Base-by-base conservation (phyloP, 2,888 invertebrate genomes). In the Macrostomum cliftonense region DNA sequence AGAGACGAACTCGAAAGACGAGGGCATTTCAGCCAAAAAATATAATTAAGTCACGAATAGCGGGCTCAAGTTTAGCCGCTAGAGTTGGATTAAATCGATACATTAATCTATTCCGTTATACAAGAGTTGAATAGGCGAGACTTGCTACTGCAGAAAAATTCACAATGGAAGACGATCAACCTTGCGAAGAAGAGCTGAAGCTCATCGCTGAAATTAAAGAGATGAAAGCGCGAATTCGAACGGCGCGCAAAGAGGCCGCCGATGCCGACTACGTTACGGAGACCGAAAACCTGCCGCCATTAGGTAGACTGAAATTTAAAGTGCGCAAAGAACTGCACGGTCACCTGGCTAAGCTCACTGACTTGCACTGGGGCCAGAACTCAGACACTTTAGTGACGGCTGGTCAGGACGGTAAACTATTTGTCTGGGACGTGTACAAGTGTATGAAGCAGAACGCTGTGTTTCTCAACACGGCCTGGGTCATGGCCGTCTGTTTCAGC, bases 351-450 rank as follows among this genome's bases (percentile, higher is more conserved):
- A 50, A 50, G 28, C 20, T 50, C 12, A 49, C 46, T 5, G 50
- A 39, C 13, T 14, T 50, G 12, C 48, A 48, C 36, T 50, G 50
- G 50, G 50, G 36, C 19, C 19, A 37, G 20, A 48, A 50, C 42
- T 42, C 42, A 11, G 42, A 50, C n/a, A 46, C 38, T 12, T 20
- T 50, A 4, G 36, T 49, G 5, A 44, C 49, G n/a, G 49, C 49
- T 16, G 43, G 44, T 21, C 49, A 49, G 21, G 49, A 49, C 46
- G 49, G 49, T n/a, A 49, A 49, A 37, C 46, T 49, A 2, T 43
- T 49, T 37, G 28, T 49, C 14, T 49, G 49, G 49, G 49, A 49
- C 39, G 45, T 45, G 11, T 43, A 49, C 21, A 49, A 43, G 9
- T 38, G 43, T 5, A 49, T 45, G 19, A 49, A 49, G 20, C 38